A percentile compares a stretch with the other conserved stretches of the same genome.
These are phyloP conservation scores for Hydraecia micacea DNA, from an alignment of 2,888 invertebrate species.

Conservation along the genomic window DNA sequence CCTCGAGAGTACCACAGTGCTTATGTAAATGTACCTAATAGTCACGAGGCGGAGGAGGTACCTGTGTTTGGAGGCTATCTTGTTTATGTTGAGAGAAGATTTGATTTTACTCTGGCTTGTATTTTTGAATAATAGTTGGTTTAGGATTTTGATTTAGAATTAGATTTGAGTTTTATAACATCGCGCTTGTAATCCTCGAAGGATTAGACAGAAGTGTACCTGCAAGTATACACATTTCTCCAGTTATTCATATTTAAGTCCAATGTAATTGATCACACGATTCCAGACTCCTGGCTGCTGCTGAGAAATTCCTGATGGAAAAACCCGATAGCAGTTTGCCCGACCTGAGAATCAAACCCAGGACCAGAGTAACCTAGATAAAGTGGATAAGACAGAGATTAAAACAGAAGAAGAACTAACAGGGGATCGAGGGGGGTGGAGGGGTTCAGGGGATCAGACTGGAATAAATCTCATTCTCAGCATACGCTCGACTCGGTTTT, in stretches of 20 bases:
- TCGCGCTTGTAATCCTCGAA: not conserved
- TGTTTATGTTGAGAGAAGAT: conserved; percentile 20
- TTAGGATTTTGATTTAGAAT: not conserved
- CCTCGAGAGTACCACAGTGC: conserved; percentile 51
- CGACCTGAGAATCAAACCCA: not conserved
- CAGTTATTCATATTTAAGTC: not conserved
- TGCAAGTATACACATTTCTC: not conserved
- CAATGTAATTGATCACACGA: not conserved
- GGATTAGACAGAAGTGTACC: not conserved
- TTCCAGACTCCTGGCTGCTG: not conserved
- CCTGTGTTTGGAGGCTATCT: conserved; percentile 26
- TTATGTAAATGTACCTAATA: conserved; percentile 55
- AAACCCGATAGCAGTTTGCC: not conserved
- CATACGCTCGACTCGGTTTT: too few species aligned
- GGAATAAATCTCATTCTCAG: too few species aligned
- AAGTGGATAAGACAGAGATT: too few species aligned
- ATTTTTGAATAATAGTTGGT: not conserved
- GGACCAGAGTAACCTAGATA: too few species aligned
- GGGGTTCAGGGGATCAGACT: too few species aligned
- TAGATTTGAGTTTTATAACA: not conserved
- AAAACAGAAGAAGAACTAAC: too few species aligned
- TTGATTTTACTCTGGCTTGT: not conserved
- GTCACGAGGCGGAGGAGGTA: conserved; percentile 7
- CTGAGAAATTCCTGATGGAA: not conserved
- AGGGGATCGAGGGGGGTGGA: too few species aligned